phyloP scores from a whole-genome alignment of 2,888 invertebrate genomes.

The Leucania comma region DNA sequence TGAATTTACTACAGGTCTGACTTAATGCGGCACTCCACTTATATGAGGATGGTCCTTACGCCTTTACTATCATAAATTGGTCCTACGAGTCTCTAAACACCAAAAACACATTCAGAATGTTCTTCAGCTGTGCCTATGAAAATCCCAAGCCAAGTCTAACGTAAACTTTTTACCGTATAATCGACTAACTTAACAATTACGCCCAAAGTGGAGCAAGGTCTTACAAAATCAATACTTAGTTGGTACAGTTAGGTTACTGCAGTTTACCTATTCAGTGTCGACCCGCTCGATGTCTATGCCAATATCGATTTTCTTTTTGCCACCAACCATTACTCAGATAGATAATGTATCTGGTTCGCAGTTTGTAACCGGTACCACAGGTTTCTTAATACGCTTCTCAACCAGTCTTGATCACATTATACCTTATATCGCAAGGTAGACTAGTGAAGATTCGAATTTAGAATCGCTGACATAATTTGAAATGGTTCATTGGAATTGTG shows the following conservation, averaged over 20 bases:
- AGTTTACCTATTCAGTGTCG: conserved; percentile 51
- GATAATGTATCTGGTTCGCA: conserved; percentile 66
- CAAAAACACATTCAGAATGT: background rate
- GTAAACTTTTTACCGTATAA: conserved; percentile 23
- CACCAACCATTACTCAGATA: conserved; percentile 62
- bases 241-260: conserved; percentile 24
- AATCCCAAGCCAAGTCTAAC: background rate
- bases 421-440: conserved; percentile 60
- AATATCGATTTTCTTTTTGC: conserved; percentile 64
- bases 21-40: too few relatives aligned
- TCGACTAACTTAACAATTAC: conserved; percentile 22
- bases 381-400: conserved; percentile 68
- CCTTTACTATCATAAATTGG: background rate
- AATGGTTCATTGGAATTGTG: conserved; percentile 64
- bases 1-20: too few relatives aligned
- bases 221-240: conserved; percentile 49
- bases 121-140: background rate
- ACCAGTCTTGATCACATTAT: conserved; percentile 59
- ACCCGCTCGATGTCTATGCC: conserved; percentile 64
- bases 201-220: conserved; percentile 47
- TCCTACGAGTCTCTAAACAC: background rate
- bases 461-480: conserved; percentile 62
- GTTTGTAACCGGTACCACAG: conserved; percentile 72
- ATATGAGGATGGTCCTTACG: too few relatives aligned
- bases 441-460: conserved; percentile 59